Conservation (phyloP, 2,113 vertebrate species). For the Aix galericulata region DNA sequence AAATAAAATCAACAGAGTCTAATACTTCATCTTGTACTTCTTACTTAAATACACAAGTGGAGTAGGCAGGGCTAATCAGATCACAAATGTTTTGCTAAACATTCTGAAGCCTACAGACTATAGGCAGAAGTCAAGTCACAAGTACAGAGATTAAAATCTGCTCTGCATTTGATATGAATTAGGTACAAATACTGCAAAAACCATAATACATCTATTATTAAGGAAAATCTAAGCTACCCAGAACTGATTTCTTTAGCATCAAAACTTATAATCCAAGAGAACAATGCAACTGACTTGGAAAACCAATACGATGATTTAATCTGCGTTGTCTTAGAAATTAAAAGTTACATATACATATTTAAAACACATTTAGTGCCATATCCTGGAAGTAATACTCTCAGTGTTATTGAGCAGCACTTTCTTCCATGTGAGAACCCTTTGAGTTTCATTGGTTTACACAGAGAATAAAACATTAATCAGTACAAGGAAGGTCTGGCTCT, state of each 20-base stretch:
- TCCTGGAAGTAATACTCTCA: not conserved
- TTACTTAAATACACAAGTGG: not conserved
- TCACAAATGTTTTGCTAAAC: not conserved
- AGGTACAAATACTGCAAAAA: not conserved
- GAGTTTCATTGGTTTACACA: constrained; percentile 6
- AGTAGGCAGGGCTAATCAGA: not conserved
- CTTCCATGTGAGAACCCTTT: constrained; percentile 25
- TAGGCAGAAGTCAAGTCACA: not conserved
- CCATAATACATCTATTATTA: not conserved
- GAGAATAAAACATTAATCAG: constrained; percentile 61
- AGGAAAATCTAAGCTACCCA: not conserved
- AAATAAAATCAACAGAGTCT: constrained; percentile 1
- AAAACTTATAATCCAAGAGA: not conserved
- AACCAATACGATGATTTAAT: not conserved
- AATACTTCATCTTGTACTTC: not conserved
- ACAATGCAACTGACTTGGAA: not conserved
- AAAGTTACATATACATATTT: not conserved
- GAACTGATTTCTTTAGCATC: not conserved
- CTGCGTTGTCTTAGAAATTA: not conserved
- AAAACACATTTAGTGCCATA: not conserved
- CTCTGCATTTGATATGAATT: not conserved
- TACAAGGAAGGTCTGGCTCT: constrained; percentile 32
- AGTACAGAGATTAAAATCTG: not conserved
- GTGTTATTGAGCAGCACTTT: not conserved
- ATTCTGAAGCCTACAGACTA: not conserved